phyloP scores from a whole-genome alignment of 2,797 vertebrate genomes.

The Kryptopterus vitreolus region DNA sequence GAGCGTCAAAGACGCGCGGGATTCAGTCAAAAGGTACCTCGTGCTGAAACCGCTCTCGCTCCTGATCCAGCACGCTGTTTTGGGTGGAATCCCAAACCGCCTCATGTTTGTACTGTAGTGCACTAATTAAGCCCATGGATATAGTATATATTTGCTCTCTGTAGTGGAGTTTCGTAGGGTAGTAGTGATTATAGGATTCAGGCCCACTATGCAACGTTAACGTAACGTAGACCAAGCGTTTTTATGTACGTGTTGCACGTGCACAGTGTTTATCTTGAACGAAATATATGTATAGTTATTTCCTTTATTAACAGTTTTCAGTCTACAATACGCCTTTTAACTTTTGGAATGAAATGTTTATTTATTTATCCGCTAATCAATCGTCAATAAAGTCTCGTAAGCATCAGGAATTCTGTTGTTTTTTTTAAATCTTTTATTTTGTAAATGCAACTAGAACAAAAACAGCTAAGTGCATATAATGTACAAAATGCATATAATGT shows the following conservation, averaged over 20 bases:
- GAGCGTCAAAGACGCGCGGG: conserved; percentile 63
- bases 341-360: neutral
- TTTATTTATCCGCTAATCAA: neutral
- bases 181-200: neutral
- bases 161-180: neutral
- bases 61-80: neutral
- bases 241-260: neutral
- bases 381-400: neutral
- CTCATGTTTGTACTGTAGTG: neutral
- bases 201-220: no score
- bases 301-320: no score
- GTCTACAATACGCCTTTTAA: neutral
- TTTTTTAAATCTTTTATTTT: no score
- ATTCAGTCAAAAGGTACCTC: conserved; percentile 62
- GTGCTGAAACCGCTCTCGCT: neutral
- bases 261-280: neutral
- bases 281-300: neutral
- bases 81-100: neutral
- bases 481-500: no score
- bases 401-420: neutral
- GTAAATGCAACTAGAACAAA: no score
- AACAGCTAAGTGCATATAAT: no score
- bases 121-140: neutral
- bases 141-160: neutral
- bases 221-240: neutral